A percentile compares a stretch with the other conserved stretches of the same genome.
phyloP scores from a whole-genome alignment of 2,113 vertebrate species.

The Crypturellus undulatus region DNA sequence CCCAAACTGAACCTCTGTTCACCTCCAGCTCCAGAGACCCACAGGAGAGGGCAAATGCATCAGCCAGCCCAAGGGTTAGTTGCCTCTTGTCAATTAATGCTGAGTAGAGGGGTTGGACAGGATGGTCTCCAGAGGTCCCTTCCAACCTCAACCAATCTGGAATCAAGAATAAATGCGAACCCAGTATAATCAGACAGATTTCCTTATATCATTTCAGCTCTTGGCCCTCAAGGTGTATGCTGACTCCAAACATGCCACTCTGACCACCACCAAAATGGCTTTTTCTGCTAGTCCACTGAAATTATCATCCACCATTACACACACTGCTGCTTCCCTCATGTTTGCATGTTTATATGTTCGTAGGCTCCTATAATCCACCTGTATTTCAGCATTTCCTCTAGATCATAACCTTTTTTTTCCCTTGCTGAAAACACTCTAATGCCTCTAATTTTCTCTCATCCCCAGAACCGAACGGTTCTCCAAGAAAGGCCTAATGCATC shows the following conservation, averaged over 20 bases:
- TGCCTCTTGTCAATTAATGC: background rate
- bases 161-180: background rate
- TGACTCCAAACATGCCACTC: background rate
- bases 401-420: background rate
- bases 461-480: background rate
- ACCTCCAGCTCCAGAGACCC: background rate
- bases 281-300: background rate
- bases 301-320: background rate
- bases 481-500: conserved; percentile 30
- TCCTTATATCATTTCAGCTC: background rate
- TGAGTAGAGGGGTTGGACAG: background rate
- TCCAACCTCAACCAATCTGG: background rate
- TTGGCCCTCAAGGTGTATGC: background rate
- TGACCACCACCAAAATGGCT: background rate
- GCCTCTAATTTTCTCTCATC: background rate
- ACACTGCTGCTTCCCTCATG: background rate
- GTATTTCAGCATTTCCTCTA: background rate
- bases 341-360: fast-evolving
- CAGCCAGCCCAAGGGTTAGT: background rate
- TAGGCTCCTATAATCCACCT: background rate
- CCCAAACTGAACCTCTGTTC: background rate
- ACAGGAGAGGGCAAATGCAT: background rate
- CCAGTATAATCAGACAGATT: background rate
- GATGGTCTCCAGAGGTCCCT: background rate
- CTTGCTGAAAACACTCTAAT: conserved; percentile 11